Conservation (phyloP, 2,113 vertebrate genomes). For the Microcebus lehilahytsara region DNA sequence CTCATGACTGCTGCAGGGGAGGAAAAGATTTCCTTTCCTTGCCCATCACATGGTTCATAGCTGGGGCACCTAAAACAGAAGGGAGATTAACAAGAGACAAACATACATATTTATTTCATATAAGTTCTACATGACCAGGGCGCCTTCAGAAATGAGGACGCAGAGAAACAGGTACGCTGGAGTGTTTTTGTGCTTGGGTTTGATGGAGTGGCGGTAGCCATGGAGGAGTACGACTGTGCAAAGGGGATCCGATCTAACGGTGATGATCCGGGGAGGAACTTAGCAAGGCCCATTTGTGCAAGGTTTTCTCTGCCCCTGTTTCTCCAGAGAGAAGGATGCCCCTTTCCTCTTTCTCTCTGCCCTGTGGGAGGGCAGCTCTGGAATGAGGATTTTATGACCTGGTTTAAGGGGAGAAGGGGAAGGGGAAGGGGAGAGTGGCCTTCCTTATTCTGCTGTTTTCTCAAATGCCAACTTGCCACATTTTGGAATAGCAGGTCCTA, state of each 20-base stretch:
- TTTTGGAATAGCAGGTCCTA: neutral
- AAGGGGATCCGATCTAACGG: neutral
- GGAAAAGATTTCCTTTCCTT: neutral
- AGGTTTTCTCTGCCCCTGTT: neutral
- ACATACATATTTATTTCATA: neutral
- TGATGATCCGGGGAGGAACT: neutral
- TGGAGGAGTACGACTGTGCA: neutral
- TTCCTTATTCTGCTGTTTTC: neutral
- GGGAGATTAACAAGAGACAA: neutral
- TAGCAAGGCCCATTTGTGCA: neutral
- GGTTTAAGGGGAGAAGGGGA: neutral
- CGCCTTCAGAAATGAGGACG: neutral
- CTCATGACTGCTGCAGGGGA: neutral
- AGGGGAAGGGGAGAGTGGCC: neutral
- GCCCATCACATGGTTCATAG: neutral
- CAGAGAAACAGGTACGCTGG: neutral
- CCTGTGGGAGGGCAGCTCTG: neutral
- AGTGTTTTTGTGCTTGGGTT: neutral
- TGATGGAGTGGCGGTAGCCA: neutral
- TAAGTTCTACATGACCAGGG: neutral
- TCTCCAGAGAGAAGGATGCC: neutral
- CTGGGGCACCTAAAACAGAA: neutral
- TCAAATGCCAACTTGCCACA: neutral
- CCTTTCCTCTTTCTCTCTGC: neutral
- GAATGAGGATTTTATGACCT: neutral